These are phyloP conservation scores for Pandemis corylana DNA, from an alignment of 2,888 invertebrate genomes.

Conservation along the genomic window DNA sequence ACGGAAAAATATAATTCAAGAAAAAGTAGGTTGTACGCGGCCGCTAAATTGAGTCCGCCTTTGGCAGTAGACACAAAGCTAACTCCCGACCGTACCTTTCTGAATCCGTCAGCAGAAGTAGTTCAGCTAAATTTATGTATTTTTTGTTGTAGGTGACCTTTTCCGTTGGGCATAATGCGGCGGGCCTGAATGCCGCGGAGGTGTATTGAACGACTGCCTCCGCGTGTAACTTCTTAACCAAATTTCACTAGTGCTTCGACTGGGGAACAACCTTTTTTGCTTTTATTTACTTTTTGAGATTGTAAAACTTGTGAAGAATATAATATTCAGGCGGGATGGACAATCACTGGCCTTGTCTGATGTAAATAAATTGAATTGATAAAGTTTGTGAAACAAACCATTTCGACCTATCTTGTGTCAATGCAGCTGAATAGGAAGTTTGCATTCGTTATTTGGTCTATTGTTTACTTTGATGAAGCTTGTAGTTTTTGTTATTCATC, in stretches of 20 bases:
- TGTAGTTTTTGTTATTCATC: slow-evolving; percentile 56
- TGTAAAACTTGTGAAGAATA: slow-evolving; percentile 27
- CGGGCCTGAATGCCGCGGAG: slow-evolving; percentile 43
- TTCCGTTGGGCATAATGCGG: slow-evolving; percentile 49
- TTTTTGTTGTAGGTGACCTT: slow-evolving; percentile 48
- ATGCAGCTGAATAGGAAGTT: neutral
- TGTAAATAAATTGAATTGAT: neutral
- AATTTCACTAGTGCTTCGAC: slow-evolving; percentile 58
- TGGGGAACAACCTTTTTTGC: slow-evolving; percentile 62
- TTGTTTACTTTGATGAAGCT: slow-evolving; percentile 18
- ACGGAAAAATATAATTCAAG: neutral
- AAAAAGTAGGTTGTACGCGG: slow-evolving; percentile 8
- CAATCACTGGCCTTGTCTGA: neutral
- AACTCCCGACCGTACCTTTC: slow-evolving; percentile 30
- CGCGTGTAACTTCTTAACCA: slow-evolving; percentile 61
- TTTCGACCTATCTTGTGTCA: neutral
- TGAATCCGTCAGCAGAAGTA: slow-evolving; percentile 34
- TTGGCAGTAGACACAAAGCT: slow-evolving; percentile 34
- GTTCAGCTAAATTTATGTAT: slow-evolving; percentile 41
- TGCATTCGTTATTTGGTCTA: slow-evolving; percentile 13
- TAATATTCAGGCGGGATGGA: neutral
- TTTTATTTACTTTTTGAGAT: slow-evolving; percentile 11
- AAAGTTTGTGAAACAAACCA: slow-evolving; percentile 4
- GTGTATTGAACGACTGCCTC: slow-evolving; percentile 55
- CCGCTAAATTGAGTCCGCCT: slow-evolving; percentile 27